Evolutionary conservation across 2,797 vertebrate genomes (phyloP), one percentile per base, ranked within the genome.

Genomic region (Gallinago solitaria): DNA sequence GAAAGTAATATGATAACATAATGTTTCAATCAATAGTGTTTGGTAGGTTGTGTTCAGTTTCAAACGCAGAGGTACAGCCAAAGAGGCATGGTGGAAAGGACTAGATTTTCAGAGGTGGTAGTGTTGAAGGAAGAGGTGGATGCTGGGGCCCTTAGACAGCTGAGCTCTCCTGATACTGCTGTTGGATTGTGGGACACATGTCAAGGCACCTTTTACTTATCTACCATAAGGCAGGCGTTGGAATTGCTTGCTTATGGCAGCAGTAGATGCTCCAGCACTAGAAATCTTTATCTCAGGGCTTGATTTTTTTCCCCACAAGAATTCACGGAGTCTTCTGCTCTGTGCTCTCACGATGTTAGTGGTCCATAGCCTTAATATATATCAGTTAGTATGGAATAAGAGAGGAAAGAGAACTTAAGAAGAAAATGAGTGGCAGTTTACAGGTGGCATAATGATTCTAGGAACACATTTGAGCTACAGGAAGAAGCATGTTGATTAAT

Each of bases 1-100:
- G 83, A 75, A 87, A 93, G 77, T 83, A 95, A 89, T 80, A 83
- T 21, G 71, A 87, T 90, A 90, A 79, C 60, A 74, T 68, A 92
- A 95, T 93, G 78, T 80, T 95, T 95, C 54, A 84, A 83, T 95
- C 90, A 54, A 96, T 96, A 92, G 11, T 6, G 9, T 91, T 94
- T 77, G 48, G 74, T 71, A 63, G 78, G 19, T 35, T 89, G 75
- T 3, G 4, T n/a, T 92, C 80, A 48, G n/a, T 86, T 94, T 83
- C 87, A 89, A 84, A 50, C 1, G 1, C 8, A 85, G 70, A 83
- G 43, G 50, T 35, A 64, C 7, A 82, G 53, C 67, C 70, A 80
- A 56, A 80, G 54, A 33, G 89, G 20, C 9, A 32, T 2, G 3
- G 37, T 80, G 24, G 78, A 93, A 94, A 84, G 32, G 30, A 32